Base-by-base conservation (phyloP, 1,140 invertebrate genomes). In the Armadillidium nasatum region DNA sequence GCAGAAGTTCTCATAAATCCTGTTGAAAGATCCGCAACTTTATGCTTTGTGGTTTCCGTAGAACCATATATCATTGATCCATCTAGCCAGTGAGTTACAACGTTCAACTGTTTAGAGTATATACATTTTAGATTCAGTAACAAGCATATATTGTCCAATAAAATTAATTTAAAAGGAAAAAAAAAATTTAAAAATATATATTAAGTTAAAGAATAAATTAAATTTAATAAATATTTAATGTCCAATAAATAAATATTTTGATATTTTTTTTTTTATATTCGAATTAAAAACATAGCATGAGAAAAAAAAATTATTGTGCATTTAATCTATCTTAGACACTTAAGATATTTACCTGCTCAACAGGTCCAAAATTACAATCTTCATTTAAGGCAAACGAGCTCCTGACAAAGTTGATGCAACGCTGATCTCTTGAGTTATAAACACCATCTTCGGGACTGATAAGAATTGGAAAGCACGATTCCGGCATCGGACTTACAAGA, bases 401-500 rank as follows among this genome's bases (percentile, higher is more conserved):
- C 22, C 69, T 71, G 22, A 71, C 69, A 9, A 71, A 71, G 69
- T 71, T 71, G 10, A 71, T 71, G 10, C 69, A 71, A 13, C 22
- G 2, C 21, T 44, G 22, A 7, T 44, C 69, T 9, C 21, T 71
- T 2, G 2, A 9, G 11, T 6, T 21, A 2, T 71, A 10, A 21
- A 4, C 1, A 15, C 22, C 22, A 71, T 71, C 10, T 80, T 94
- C 88, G 0, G 86, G 83, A 2, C 94, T 91, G 11, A 97, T 89
- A 0, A 91, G 84, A 77, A 98, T 95, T 0, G 95, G 93, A 80
- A 90, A 95, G 84, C 96, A 98, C 7, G 75, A 44, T 13, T 76
- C 78, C 21, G 79, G 81, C 9, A 22, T 66, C 66, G 76, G 22
- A 44, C 76, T 78, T 10, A 77, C 23, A 9, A 78, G 23, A 3